Evolutionary conservation across 2,113 vertebrate genomes (phyloP), one percentile per base, ranked within the genome.

Genomic region (Gadus chalcogrammus): DNA sequence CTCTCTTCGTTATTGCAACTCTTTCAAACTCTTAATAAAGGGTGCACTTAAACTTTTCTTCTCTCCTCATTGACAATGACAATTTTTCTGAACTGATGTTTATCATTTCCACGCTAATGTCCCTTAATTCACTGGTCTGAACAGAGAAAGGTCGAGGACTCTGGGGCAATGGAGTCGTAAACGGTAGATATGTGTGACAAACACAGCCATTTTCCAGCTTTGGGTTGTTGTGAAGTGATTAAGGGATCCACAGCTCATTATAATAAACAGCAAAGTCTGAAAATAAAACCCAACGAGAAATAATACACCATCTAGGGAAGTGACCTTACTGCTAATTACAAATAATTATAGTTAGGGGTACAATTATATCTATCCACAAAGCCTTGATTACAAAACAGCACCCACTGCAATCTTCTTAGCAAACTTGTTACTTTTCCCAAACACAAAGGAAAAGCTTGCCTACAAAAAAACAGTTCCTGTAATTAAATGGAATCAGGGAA

Each of bases 161-260:
- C 42, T 9, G 8, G 42, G 42, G 42, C 9, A 48, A 12, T 9
- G 42, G 42, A 48, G 42, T 48, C 42, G 9, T 48, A 9, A 13
- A 48, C 42, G 8, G 42, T 48, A 48, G 42, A 48, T 12, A 9
- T 48, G 42, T 48, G 5, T 2, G 42, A 48, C 77, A 83, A 87
- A 88, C 85, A 53, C 38, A 42, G 6, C 78, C 67, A 67, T 78
- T 79, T 86, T 83, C 78, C 65, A 58, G 75, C 59, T 64, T 64
- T 72, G 76, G 80, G 12, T 61, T 82, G 74, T 76, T 82, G 75
- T 76, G 75, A 85, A 79, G 78, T 77, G 79, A 88, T 88, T 81
- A 88, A 85, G 75, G 81, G 74, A 66, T 79, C 75, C 68, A 66
- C 63, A 31, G 74, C 73, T 84, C 58, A 82, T 78, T 78, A 72